A percentile compares a stretch with the other conserved stretches of the same genome.
These are phyloP conservation scores for Halyomorpha halys DNA, from an alignment of 1,140 invertebrate species.

Conservation along the genomic window DNA sequence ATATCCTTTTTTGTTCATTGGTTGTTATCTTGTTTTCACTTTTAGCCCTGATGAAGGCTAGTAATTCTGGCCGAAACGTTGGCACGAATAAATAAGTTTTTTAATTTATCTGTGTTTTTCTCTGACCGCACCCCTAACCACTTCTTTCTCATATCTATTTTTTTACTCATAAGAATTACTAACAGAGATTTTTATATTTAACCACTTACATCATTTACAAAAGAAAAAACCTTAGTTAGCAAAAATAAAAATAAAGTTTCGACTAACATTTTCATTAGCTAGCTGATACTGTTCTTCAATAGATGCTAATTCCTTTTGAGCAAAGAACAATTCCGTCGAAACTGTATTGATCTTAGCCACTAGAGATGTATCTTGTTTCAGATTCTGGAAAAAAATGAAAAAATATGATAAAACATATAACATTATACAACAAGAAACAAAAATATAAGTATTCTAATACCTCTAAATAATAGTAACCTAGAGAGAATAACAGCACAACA, in stretches of 20 bases:
- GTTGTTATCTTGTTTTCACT: too few species aligned
- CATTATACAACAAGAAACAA: conserved; percentile 15
- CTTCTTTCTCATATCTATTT: too few species aligned
- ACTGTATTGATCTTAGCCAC: conserved; percentile 50
- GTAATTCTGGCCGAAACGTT: too few species aligned
- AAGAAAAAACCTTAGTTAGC: not conserved
- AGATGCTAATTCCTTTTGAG: conserved; percentile 25
- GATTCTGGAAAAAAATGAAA: conserved; percentile 38
- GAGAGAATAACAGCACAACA: conserved; percentile 56
- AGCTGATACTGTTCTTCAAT: conserved; percentile 27
- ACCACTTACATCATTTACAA: too few species aligned
- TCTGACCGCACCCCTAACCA: too few species aligned
- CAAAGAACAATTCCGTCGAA: conserved; percentile 37
- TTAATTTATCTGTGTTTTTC: too few species aligned
- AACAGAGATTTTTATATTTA: too few species aligned
- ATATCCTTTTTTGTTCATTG: too few species aligned
- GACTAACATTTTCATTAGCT: conserved; percentile 24
- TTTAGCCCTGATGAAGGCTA: too few species aligned
- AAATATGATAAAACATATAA: not conserved
- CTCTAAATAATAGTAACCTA: conserved; percentile 65
- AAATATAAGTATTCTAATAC: conserved; percentile 29
- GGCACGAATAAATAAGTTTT: too few species aligned
- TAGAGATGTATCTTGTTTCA: conserved; percentile 47
- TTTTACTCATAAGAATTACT: too few species aligned
- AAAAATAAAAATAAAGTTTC: too few species aligned